Base-by-base conservation (phyloP, 1,140 invertebrate genomes). In the Asobara japonica region DNA sequence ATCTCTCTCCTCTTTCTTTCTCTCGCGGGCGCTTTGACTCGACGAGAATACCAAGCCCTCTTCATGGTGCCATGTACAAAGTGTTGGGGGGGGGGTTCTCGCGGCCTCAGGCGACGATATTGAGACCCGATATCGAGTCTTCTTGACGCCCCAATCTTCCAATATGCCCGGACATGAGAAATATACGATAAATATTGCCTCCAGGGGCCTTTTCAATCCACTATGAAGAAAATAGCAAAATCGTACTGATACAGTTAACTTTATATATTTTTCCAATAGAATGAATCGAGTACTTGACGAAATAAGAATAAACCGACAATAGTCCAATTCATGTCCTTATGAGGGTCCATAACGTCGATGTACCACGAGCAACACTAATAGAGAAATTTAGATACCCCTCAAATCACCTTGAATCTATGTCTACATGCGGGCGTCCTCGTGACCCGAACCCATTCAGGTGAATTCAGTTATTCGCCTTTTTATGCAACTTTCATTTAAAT, bases 41-140 rank as follows among this genome's bases (percentile, higher is more conserved):
- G 29, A 29, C 25, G 25, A 16, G 60, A 62, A 62, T 62, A 3
- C n/a, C 5, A 62, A 62, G 25, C n/a, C 25, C 60, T 62, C 60
- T 30, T 31, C 25, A 62, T 62, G 25, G 29, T 62, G 60, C n/a
- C 27, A 62, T 56, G 13, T 27, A 56, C 51, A 56, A 56, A 56
- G 51, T 56, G 51, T 56, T 56, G 51, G 51, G n/a, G n/a, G n/a
- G n/a, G n/a, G n/a, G n/a, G 51, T 56, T 56, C 51, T 56, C 22
- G 51, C 51, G 51, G 18, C 51, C 51, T 56, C 22, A 22, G 51
- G 51, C 51, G 51, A 1, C 51, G 51, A 56, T 56, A 56, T 56
- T 56, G 51, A 18, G 25, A 22, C 22, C 51, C 22, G 51, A 56
- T 56, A 56, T 56, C 51, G 51, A 22, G 25, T 56, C 51, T 10